Base-by-base conservation (phyloP, 2,888 invertebrate species). In the Hyalella azteca region DNA sequence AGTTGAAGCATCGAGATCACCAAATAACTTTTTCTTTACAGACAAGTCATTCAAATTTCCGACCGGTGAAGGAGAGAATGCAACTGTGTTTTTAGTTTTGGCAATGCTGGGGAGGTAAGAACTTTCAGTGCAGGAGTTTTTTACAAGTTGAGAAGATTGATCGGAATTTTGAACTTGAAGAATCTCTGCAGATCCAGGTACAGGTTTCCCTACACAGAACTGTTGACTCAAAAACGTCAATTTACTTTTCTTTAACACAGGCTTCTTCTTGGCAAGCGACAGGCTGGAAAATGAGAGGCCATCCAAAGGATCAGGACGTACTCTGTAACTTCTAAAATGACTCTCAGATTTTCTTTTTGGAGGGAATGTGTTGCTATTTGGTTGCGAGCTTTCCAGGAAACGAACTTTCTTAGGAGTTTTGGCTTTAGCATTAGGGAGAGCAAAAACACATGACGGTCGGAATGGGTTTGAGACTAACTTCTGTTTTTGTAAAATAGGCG, bases 191-290 rank as follows among this genome's bases (percentile, higher is more conserved):
- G 22, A 9, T 9, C 26, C 54, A 5, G 7, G 54, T 2, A 54
- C 9, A 9, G 22, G 22, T 36, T 66, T 66, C 66, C 81, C 82
- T 36, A 60, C 59, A 54, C 79, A 66, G 73, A 79, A 82, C 40
- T 79, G 66, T 15, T 76, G 66, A 26, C 82, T 79, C 39, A 82
- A 49, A 13, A 79, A 80, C 7, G 78, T 79, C 41, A 82, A 49
- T 49, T 78, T 82, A 54, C 82, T 82, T 40, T 79, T 81, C 41
- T 79, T 29, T 15, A 82, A 29, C 4, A 81, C 29, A 0, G 82
- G 82, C 49, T 79, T 79, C 79, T 82, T 82, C 76, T 81, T 82
- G 26, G 60, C 81, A 15, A 80, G 79, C 7, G 82, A 81, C 22
- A 81, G 81, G 29, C 79, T 77, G 19, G 75, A 75, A 45, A 75